Base-by-base conservation (phyloP, 2,888 invertebrate genomes). In the Sympetrum striolatum region DNA sequence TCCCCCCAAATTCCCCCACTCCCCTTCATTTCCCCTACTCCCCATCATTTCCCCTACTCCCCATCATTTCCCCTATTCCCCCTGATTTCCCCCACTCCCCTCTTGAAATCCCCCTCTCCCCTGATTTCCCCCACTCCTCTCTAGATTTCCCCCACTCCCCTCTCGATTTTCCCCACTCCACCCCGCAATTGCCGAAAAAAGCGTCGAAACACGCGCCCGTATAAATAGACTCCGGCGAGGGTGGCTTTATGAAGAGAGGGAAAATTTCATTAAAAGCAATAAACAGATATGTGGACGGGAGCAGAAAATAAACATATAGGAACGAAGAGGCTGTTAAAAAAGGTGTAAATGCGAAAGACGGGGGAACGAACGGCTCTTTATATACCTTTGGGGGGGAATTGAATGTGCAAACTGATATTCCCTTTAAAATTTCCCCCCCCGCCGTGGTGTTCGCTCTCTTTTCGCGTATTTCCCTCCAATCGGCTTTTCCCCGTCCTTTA, bases 321-420 rank as follows among this genome's bases (percentile, higher is more conserved):
- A 48, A 58, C 35, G 35, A 18, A 60, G 22, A 35, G 35, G 64
- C 86, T 31, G 86, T 86, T 53, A 60, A 60, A 86, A 60, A 37
- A 15, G 60, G 37, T 39, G 86, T 31, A 37, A 60, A 86, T 60
- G n/a, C 37, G 31, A 12, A 86, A 58, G n/a, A 39, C 14, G 31
- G 81, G 53, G 60, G 37, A 86, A 60, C 39, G 37, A 86, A 64
- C n/a, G 86, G 53, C 64, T 86, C 60, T 86, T 86, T 64, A 12
- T 64, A 25, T 18, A 18, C 86, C 64, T 37, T 60, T 8, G 37
- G 39, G 60, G 86, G 60, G 60, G 58, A 86, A 86, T 86, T 86
- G 86, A 86, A 86, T 60, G 60, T 58, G 37, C 86, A 86, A 86
- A 86, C 86, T 64, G 86, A 86, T 86, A 86, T 86, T 35, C n/a